Evolutionary conservation across 2,888 invertebrate species (phyloP).

Genomic region (Adineta ricciae): DNA sequence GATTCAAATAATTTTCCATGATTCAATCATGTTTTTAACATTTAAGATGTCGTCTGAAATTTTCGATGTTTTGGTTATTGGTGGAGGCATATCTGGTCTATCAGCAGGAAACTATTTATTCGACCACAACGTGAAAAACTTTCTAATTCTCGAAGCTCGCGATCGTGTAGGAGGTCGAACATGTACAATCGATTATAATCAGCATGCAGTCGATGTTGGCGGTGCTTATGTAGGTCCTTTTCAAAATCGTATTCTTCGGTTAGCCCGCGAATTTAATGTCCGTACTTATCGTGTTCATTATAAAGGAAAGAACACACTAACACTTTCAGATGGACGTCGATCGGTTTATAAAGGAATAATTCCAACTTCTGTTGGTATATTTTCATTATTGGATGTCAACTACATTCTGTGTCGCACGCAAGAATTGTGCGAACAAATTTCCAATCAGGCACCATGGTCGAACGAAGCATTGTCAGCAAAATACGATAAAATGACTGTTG

Average conservation of each 20-base stretch:
- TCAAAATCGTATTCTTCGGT: constrained; percentile 44
- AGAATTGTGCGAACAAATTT: constrained; percentile 4
- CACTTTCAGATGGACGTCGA: constrained; percentile 40
- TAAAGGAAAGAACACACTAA: constrained; percentile 42
- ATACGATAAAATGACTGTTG: constrained; percentile 22
- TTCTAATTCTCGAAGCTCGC: constrained; percentile 49
- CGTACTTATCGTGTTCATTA: constrained; percentile 41
- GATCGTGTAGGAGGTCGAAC: constrained; percentile 48
- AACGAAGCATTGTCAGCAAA: constrained; percentile 32
- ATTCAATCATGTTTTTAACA: too few relatives aligned
- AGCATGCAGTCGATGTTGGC: constrained; percentile 42
- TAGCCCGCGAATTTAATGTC: constrained; percentile 43
- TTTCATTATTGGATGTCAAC: constrained; percentile 42
- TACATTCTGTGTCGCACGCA: constrained; percentile 41
- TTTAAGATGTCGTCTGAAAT: background rate
- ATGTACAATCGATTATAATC: constrained; percentile 40
- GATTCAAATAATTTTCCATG: too few relatives aligned
- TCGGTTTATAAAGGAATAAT: constrained; percentile 42
- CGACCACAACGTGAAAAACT: constrained; percentile 39
- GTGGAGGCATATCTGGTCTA: constrained; percentile 47
- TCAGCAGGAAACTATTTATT: constrained; percentile 47
- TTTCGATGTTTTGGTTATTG: constrained; percentile 44
- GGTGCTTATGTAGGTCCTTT: constrained; percentile 47
- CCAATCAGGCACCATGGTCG: constrained; percentile 36
- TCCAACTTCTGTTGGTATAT: constrained; percentile 40